Conservation (phyloP, 2,888 invertebrate genomes). For the Plagiodera versicolora region DNA sequence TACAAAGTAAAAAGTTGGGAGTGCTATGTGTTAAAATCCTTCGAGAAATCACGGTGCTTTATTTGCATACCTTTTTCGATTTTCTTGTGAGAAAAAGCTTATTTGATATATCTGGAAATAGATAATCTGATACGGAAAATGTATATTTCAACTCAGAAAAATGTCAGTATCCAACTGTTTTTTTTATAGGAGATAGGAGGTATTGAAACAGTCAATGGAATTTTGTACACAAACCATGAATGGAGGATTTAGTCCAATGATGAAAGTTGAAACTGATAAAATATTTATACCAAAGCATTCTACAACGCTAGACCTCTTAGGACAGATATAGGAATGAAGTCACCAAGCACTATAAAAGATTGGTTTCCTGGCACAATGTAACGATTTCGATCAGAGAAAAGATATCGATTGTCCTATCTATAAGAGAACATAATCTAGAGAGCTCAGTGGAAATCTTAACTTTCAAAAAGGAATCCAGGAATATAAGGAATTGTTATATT, state of each 20-base stretch:
- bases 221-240: too few species aligned
- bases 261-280: too few species aligned
- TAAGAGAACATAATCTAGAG: not conserved
- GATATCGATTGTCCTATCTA: not conserved
- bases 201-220: too few species aligned
- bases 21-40: conserved; percentile 8
- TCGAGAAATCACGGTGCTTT: conserved; percentile 8
- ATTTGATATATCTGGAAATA: not conserved
- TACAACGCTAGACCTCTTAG: not conserved
- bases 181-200: too few species aligned
- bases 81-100: not conserved
- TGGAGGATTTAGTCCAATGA: too few species aligned
- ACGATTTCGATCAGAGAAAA: not conserved
- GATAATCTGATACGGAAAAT: too few species aligned
- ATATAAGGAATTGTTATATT: too few species aligned
- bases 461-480: not conserved
- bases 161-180: too few species aligned
- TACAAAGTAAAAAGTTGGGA: conserved; percentile 11
- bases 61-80: not conserved
- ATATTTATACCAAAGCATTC: too few species aligned
- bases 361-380: conserved; percentile 6
- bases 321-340: not conserved
- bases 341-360: conserved; percentile 9
- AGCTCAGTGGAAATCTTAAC: not conserved
- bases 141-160: too few species aligned